Conservation (phyloP, 2,888 invertebrate species). For the Caenorhabditis drosophilae region DNA sequence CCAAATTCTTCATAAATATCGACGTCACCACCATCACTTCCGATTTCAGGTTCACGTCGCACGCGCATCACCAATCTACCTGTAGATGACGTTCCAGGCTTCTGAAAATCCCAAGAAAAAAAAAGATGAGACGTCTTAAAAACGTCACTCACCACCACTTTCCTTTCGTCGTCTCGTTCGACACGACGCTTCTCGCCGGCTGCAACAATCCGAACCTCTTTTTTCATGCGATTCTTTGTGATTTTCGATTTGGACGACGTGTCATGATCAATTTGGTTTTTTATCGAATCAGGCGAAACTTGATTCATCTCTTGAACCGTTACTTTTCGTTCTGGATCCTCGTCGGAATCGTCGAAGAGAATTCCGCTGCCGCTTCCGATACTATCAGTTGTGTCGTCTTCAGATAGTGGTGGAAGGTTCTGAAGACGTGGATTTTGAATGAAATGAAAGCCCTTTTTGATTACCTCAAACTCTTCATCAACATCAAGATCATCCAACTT, state of each 20-base stretch:
- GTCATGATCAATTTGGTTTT: too few species aligned
- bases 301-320: too few species aligned
- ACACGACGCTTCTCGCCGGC: too few species aligned
- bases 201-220: conserved; percentile 10
- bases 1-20: conserved; percentile 47
- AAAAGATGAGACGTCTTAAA: neutral
- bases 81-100: too few species aligned
- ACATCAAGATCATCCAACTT: conserved; percentile 16
- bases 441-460: neutral
- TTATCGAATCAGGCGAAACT: too few species aligned
- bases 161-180: conserved; percentile 6
- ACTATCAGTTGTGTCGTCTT: conserved; percentile 17
- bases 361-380: neutral
- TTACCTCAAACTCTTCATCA: conserved; percentile 38
- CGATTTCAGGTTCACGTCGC: conserved; percentile 35
- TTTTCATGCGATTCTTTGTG: too few species aligned
- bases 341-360: too few species aligned
- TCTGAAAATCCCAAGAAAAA: conserved; percentile 5
- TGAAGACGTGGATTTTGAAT: conserved; percentile 5
- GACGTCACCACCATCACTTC: conserved; percentile 33
- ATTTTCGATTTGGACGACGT: too few species aligned
- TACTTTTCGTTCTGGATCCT: too few species aligned
- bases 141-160: conserved; percentile 4
- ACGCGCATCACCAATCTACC: conserved; percentile 29
- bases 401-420: conserved; percentile 46